These are phyloP conservation scores for Perodicticus potto DNA, from an alignment of 2,797 vertebrate genomes.

Conservation along the genomic window DNA sequence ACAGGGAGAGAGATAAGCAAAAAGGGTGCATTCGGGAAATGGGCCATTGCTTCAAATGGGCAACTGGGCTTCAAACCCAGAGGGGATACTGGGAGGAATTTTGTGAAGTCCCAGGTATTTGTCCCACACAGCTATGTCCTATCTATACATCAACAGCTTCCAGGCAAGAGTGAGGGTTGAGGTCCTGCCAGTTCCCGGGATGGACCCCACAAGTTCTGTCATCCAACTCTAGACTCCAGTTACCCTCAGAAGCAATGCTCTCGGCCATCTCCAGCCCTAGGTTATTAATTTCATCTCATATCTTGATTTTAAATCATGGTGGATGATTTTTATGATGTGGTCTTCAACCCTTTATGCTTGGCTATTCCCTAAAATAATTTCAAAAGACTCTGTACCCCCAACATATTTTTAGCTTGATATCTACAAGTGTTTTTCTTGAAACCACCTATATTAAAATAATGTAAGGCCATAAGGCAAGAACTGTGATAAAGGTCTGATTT, in stretches of 20 bases:
- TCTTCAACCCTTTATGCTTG: not conserved
- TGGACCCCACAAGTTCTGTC: not conserved
- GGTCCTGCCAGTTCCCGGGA: not conserved
- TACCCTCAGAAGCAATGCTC: not conserved
- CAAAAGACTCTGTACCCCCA: not conserved
- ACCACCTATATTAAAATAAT: not conserved
- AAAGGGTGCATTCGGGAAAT: not conserved
- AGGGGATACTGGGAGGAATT: not conserved
- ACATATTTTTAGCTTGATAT: not conserved
- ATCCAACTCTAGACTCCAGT: no score
- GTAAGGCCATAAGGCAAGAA: not conserved
- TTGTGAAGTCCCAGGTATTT: not conserved
- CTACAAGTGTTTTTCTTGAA: not conserved
- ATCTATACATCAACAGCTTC: not conserved
- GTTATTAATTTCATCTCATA: not conserved
- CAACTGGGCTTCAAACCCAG: not conserved
- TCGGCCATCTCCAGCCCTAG: not conserved
- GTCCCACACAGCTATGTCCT: accelerated
- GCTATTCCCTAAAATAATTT: conserved; percentile 7
- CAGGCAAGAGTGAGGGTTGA: no score
- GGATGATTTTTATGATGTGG: not conserved
- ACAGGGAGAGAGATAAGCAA: not conserved
- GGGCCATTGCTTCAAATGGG: not conserved
- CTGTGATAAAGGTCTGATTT: not conserved
- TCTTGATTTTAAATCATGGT: not conserved